Evolutionary conservation across 2,113 vertebrate species (phyloP).

Genomic region (Mellivora capensis): DNA sequence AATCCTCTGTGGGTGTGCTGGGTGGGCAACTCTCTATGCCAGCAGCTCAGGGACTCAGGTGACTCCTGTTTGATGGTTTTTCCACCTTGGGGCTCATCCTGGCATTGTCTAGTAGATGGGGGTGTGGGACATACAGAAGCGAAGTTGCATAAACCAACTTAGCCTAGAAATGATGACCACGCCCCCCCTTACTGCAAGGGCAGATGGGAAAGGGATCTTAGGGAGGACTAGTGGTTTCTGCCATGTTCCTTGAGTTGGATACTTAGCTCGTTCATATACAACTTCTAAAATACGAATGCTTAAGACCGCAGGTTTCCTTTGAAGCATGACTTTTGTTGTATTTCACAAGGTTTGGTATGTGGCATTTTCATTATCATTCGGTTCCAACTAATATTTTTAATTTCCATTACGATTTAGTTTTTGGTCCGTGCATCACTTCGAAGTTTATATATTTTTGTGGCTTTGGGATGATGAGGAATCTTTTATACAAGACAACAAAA

Average conservation of each 20-base stretch:
- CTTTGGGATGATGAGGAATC: not conserved
- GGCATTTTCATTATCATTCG: not conserved
- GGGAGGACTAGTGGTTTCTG: not conserved
- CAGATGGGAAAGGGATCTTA: not conserved
- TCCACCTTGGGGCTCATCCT: not conserved
- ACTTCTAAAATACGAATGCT: not conserved
- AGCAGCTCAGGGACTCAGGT: not conserved
- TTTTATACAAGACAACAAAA: not conserved
- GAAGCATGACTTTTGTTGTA: not conserved
- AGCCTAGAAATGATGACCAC: not conserved
- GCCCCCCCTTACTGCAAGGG: not conserved
- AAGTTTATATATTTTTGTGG: not conserved
- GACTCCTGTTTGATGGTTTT: not conserved
- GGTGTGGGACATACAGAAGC: not conserved
- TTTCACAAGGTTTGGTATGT: not conserved
- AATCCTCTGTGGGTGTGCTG: not conserved
- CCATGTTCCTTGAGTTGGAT: not conserved
- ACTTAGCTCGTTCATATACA: not conserved
- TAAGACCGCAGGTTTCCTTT: not conserved
- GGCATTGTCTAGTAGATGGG: not conserved
- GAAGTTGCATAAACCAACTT: not conserved
- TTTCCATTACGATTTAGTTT: constrained; percentile 3
- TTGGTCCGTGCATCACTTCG: not conserved
- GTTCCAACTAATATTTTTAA: not conserved
- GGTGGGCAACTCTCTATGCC: not conserved